phyloP scores from a whole-genome alignment of 2,113 vertebrate genomes.

The Xyrauchen texanus region DNA sequence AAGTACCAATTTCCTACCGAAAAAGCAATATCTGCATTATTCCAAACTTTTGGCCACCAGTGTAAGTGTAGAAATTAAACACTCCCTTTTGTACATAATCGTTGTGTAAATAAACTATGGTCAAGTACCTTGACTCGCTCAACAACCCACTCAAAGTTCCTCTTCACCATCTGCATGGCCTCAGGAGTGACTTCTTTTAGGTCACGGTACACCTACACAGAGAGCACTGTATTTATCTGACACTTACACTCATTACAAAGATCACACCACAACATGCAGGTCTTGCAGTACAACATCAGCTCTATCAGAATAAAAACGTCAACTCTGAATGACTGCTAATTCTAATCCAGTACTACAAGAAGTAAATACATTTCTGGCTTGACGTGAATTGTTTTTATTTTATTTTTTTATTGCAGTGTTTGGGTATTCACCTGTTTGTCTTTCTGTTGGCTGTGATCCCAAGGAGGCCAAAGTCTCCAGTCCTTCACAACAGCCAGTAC shows the following conservation, averaged over 20 bases:
- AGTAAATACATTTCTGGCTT: neutral
- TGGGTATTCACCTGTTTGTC: conserved; percentile 86
- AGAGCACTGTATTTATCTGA: neutral
- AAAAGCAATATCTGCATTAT: too few species aligned
- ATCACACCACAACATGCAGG: neutral
- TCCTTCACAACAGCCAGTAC: conserved; percentile 97
- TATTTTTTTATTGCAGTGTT: neutral
- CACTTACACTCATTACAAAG: neutral
- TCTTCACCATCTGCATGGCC: conserved; percentile 95
- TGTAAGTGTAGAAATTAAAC: neutral
- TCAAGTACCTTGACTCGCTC: conserved; percentile 89
- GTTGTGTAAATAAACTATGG: neutral
- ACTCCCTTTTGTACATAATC: neutral
- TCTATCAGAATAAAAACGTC: conserved; percentile 52
- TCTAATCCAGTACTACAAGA: neutral
- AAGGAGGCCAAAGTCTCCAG: conserved; percentile 95
- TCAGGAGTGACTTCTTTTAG: conserved; percentile 97
- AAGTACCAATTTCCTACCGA: too few species aligned
- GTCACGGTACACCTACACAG: conserved; percentile 86
- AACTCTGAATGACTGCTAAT: neutral
- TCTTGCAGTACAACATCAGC: conserved; percentile 62
- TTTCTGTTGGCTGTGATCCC: conserved; percentile 94
- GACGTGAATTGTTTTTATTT: too few species aligned
- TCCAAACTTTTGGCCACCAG: too few species aligned
- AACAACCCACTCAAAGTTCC: conserved; percentile 97